phyloP scores from a whole-genome alignment of 2,797 vertebrate species.

The Etheostoma nigrum region DNA sequence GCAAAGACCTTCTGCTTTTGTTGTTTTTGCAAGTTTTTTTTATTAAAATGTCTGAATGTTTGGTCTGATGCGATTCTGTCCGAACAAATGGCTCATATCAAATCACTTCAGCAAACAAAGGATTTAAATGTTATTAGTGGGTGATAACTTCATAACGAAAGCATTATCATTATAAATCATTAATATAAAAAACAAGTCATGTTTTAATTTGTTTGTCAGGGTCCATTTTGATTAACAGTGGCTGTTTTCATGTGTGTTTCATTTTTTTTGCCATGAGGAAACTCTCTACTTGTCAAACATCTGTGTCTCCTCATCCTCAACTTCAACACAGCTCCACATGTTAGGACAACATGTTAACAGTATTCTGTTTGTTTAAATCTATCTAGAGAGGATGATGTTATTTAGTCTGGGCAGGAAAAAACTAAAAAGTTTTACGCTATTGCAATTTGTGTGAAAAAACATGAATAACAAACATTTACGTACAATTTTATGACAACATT shows the following conservation, averaged over 20 bases:
- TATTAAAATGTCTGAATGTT: conserved; percentile 24
- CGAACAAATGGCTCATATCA: conserved; percentile 20
- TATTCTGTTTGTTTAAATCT: conserved; percentile 3
- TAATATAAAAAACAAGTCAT: conserved; percentile 13
- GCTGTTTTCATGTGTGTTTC: not conserved
- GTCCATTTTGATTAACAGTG: conserved; percentile 10
- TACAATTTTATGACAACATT: not conserved
- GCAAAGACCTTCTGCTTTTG: conserved; percentile 43
- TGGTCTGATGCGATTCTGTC: conserved; percentile 34
- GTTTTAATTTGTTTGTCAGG: conserved; percentile 6
- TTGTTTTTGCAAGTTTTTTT: conserved; percentile 43
- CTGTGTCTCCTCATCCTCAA: conserved; percentile 26
- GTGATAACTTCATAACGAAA: not conserved
- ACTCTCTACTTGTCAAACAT: conserved; percentile 25
- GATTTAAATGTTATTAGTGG: conserved; percentile 3
- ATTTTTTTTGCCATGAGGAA: conserved; percentile 25
- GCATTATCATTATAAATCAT: conserved; percentile 17
- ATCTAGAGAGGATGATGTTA: not conserved
- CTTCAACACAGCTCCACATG: conserved; percentile 21
- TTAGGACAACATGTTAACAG: conserved; percentile 9
- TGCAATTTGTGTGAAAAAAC: not conserved
- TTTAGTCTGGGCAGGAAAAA: not conserved
- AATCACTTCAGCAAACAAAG: conserved; percentile 22
- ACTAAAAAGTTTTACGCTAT: not conserved
- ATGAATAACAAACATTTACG: not conserved